A percentile compares a stretch with the other conserved stretches of the same genome.
phyloP scores from a whole-genome alignment of 1,140 invertebrate species.

The Ceratina australensis region DNA sequence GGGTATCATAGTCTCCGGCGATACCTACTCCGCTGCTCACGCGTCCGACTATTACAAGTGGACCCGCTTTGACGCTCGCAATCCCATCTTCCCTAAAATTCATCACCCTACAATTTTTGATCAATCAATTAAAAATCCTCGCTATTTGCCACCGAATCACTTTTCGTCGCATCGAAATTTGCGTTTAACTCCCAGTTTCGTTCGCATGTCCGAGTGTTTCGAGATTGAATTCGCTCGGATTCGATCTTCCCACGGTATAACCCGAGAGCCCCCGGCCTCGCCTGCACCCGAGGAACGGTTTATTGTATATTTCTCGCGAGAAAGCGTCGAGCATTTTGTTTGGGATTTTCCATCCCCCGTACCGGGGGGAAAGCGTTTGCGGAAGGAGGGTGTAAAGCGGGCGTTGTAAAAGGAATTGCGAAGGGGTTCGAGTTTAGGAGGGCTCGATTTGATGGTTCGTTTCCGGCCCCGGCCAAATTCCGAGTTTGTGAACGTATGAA shows the following conservation, averaged over 20 bases:
- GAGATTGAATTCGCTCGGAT: conserved; percentile 35
- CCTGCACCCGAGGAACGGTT: not conserved
- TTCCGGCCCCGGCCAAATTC: not conserved
- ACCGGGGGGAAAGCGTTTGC: not conserved
- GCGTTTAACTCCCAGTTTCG: conserved; percentile 35
- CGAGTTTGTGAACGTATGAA: not conserved
- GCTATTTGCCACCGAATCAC: no score
- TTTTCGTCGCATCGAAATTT: no score
- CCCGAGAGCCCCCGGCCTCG: not conserved
- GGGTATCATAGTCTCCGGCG: no score
- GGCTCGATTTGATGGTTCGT: not conserved
- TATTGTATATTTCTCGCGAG: conserved; percentile 6
- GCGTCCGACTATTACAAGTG: no score
- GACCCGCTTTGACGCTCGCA: no score
- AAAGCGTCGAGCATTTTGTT: not conserved
- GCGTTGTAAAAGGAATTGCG: not conserved
- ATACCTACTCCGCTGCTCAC: no score
- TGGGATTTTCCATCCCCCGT: not conserved
- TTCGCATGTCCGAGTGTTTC: conserved; percentile 25
- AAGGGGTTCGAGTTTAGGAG: not conserved
- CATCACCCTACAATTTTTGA: no score
- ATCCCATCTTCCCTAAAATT: no score
- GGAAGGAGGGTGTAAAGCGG: not conserved
- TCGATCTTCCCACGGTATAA: conserved; percentile 16
- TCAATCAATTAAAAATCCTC: no score